Evolutionary conservation across 1,140 invertebrate genomes (phyloP).

Genomic region (Trachymyrmex cornetzi): DNA sequence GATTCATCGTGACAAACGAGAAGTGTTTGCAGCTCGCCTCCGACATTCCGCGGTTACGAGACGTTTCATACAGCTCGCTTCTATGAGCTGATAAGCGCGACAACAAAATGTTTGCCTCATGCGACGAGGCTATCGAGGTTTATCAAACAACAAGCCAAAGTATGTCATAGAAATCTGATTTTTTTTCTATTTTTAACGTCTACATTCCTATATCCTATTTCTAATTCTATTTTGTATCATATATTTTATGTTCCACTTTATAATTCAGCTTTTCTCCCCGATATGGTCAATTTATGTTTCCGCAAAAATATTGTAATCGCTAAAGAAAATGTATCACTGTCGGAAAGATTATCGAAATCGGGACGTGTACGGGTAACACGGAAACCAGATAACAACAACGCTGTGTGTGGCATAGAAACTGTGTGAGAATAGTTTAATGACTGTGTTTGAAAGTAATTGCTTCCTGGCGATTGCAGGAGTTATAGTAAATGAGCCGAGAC

Average conservation of each 20-base stretch:
- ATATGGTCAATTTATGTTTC: not conserved
- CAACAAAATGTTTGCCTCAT: conserved; percentile 25
- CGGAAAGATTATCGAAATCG: not conserved
- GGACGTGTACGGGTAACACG: not conserved
- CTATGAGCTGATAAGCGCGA: conserved; percentile 33
- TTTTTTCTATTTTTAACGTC: not conserved
- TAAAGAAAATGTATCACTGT: not conserved
- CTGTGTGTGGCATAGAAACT: not conserved
- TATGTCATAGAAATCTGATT: conserved; percentile 3
- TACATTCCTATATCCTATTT: not conserved
- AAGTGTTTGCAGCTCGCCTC: not conserved
- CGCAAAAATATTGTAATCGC: not conserved
- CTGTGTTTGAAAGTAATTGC: conserved; percentile 7
- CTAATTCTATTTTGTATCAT: not conserved
- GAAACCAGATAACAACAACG: not conserved
- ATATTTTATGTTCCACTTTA: not conserved
- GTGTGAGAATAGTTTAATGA: not conserved
- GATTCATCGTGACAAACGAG: conserved; percentile 10
- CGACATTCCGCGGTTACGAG: not conserved
- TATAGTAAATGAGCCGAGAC: not conserved
- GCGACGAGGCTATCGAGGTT: conserved; percentile 26
- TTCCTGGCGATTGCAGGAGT: conserved; percentile 5
- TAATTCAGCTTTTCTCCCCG: not conserved
- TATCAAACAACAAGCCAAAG: conserved; percentile 9
- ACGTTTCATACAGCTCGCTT: conserved; percentile 8